phyloP scores from a whole-genome alignment of 2,113 vertebrate genomes.

The Crotalus viridis region DNA sequence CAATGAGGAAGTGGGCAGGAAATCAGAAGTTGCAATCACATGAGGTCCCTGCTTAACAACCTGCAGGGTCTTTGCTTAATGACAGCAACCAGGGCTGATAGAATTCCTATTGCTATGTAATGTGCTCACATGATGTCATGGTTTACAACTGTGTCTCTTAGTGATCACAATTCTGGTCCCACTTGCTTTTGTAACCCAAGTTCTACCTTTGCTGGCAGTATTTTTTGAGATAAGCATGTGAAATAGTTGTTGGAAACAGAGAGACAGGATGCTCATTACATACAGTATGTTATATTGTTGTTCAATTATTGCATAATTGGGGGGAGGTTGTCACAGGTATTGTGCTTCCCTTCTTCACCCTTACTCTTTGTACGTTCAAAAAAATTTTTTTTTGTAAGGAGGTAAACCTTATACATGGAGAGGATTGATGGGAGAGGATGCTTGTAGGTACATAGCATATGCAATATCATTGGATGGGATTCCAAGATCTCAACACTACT shows the following conservation, averaged over 20 bases:
- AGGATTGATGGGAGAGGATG: not conserved
- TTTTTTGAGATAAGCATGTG: not conserved
- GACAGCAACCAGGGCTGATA: not conserved
- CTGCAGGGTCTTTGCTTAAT: not conserved
- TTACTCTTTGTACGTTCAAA: not conserved
- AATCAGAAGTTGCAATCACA: not conserved
- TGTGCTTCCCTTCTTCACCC: not conserved
- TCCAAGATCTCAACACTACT: not conserved
- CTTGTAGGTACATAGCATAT: not conserved
- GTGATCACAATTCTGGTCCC: not conserved
- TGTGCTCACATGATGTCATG: not conserved
- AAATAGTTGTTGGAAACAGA: not conserved
- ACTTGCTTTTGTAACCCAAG: not conserved
- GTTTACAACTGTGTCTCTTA: not conserved
- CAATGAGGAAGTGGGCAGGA: not conserved
- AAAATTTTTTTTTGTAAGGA: not conserved
- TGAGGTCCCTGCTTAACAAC: not conserved
- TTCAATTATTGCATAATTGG: not conserved
- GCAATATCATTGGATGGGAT: not conserved
- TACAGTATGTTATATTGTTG: not conserved
- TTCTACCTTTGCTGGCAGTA: not conserved
- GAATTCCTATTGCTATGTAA: not conserved
- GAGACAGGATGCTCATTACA: not conserved
- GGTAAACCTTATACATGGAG: not conserved
- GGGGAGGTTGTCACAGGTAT: not conserved